Evolutionary conservation across 2,113 vertebrate genomes (phyloP).

Genomic region (Cricetomys ansorgei): DNA sequence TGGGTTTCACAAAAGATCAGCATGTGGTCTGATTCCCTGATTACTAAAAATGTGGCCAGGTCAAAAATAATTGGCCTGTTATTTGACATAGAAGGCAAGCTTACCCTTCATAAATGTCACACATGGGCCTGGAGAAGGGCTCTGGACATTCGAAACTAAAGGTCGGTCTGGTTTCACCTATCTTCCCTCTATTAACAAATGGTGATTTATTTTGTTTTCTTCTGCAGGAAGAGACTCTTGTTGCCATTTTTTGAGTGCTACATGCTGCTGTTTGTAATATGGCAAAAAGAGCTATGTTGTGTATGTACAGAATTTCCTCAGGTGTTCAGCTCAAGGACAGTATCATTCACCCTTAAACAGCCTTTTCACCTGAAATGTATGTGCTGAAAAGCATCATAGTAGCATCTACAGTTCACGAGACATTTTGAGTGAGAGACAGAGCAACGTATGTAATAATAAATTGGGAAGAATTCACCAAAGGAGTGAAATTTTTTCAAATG

Average conservation of each 20-base stretch:
- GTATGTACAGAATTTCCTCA: background rate
- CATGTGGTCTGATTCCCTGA: background rate
- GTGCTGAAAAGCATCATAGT: background rate
- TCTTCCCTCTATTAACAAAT: background rate
- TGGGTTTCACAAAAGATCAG: background rate
- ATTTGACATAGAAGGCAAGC: background rate
- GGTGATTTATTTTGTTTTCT: background rate
- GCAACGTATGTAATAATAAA: background rate
- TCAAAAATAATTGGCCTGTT: conserved; percentile 16
- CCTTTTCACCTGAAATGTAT: background rate
- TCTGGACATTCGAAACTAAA: background rate
- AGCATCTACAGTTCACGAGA: background rate
- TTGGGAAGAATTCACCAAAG: background rate
- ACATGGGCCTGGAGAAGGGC: background rate
- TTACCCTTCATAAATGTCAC: background rate
- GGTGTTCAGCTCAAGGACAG: background rate
- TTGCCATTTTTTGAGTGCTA: background rate
- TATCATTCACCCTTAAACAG: background rate
- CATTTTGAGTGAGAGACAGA: background rate
- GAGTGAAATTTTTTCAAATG: background rate
- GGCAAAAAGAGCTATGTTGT: background rate
- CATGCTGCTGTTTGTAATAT: background rate
- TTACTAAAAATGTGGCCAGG: conserved; percentile 6
- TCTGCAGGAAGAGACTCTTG: background rate
- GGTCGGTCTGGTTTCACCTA: background rate